Base-by-base conservation (phyloP, 2,888 invertebrate genomes). In the Xanthia togata region DNA sequence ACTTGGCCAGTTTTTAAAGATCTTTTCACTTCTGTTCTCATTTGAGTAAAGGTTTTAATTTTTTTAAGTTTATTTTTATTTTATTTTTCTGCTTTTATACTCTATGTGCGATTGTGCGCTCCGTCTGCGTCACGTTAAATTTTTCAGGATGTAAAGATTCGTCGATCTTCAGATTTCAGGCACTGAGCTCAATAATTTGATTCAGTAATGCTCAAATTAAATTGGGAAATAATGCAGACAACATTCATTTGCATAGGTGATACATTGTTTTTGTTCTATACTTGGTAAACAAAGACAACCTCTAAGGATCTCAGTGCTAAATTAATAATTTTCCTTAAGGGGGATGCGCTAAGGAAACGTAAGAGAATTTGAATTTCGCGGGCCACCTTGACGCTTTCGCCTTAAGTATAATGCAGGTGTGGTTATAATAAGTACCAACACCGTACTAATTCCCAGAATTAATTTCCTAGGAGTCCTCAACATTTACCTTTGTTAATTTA, bases 401-500 rank as follows among this genome's bases (percentile, higher is more conserved):
- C 31, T 31, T 31, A 31, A 31, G 70, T 79, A 53, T 60, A 64
- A 55, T 14, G n/a, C 38, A 41, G 50, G 53, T 60, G n/a, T 57
- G 41, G n/a, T 31, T 12, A 12, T 50, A 50, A 26, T 14, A 38
- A 63, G 59, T 60, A 62, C 70, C 17, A 57, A 38, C 26, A n/a
- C 55, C 41, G 57, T 59, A 81, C 73, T 75, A 84, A 83, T 78
- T 81, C 82, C 60, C 53, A 76, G 78, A 88, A 83, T 87, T 84
- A 84, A 88, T 90, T 88, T 83, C 85, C 85, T 87, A 84, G 82
- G 84, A 82, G 82, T 78, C 81, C 78, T 86, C 82, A 87, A 86
- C 84, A 84, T 87, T 87, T 89, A 85, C 83, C 77, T 81, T 77
- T 79, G 82, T 88, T 88, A 89, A 90, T 88, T 89, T 89, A 90